A percentile compares a stretch with the other conserved stretches of the same genome.
These are phyloP conservation scores for Trissonchulus latispiculum DNA, from an alignment of 2,888 invertebrate species.

Conservation along the genomic window DNA sequence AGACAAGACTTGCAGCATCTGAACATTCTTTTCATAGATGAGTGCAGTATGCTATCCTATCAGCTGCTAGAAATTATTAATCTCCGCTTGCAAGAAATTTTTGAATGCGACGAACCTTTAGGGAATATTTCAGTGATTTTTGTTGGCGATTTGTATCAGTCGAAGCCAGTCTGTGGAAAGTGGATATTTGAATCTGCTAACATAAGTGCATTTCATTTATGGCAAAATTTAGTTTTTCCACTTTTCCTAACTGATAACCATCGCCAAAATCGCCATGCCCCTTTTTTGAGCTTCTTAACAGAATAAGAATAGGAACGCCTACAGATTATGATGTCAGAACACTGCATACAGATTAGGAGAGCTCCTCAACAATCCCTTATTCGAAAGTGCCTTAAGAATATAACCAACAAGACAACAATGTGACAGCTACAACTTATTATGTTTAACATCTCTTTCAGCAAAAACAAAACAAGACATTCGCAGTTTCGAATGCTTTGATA, in stretches of 20 bases:
- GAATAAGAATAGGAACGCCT: too few relatives aligned
- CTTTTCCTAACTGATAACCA: not conserved
- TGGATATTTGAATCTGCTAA: not conserved
- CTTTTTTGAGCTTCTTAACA: not conserved
- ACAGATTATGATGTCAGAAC: too few relatives aligned
- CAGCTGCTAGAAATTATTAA: not conserved
- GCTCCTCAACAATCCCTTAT: too few relatives aligned
- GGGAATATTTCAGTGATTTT: not conserved
- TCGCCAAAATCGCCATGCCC: not conserved
- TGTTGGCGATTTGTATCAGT: not conserved
- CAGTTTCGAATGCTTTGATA: too few relatives aligned
- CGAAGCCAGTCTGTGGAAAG: not conserved
- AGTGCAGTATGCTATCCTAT: not conserved
- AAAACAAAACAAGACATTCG: too few relatives aligned
- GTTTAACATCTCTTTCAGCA: too few relatives aligned
- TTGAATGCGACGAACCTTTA: not conserved
- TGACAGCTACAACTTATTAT: too few relatives aligned
- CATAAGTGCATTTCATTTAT: not conserved
- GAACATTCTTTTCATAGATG: not conserved
- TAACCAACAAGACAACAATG: too few relatives aligned
- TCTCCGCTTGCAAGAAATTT: not conserved
- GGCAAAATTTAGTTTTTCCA: not conserved
- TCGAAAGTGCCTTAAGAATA: too few relatives aligned
- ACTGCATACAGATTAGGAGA: too few relatives aligned
- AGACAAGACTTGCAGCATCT: not conserved